Base-by-base conservation (phyloP, 1,140 invertebrate genomes). In the Temnothorax nylanderi region DNA sequence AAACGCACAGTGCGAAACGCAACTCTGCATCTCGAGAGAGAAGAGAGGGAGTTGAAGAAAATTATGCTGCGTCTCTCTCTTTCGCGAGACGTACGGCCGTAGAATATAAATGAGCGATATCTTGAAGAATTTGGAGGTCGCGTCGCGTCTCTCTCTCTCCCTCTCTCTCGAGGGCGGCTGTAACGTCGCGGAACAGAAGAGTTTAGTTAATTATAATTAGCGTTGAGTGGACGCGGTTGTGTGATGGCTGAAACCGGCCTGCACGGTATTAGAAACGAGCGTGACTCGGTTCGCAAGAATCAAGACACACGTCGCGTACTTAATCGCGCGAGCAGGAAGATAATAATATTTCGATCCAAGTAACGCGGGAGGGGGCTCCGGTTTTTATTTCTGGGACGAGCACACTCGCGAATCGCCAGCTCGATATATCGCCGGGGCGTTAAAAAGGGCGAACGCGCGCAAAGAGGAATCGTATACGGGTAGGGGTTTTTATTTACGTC, bases 191-290 rank as follows among this genome's bases (percentile, higher is more conserved):
- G 60, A 65, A 51, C 18, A 21, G 11, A 34, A 41, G 34, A 81
- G 21, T 81, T 81, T 56, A 32, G 26, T 56, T 54, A 44, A 81
- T 67, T 69, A 26, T 37, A 54, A 80, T 81, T 71, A 71, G n/a
- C 34, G 49, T n/a, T 13, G 11, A 75, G 26, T 47, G 49, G 51
- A 44, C 18, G 34, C 11, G 47, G 13, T 3, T 4, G 26, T 2
- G 21, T 4, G n/a, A n/a, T n/a, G 26, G 10, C 26, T 54, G 44
- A 65, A 81, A 71, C 64, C 51, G 41, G 7, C 21, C 37, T 11
- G 7, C 21, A 18, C 21, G 47, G 18, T 7, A 58, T 47, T 44
- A 21, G 67, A 82, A 58, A 47, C 80, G 41, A 74, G 41, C n/a
- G 77, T 74, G 54, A 26, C 21, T 41, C 13, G 54, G 13, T 74